Conservation (phyloP, 64 coral and sea anemone genomes). For the Exaiptasia diaphana region DNA sequence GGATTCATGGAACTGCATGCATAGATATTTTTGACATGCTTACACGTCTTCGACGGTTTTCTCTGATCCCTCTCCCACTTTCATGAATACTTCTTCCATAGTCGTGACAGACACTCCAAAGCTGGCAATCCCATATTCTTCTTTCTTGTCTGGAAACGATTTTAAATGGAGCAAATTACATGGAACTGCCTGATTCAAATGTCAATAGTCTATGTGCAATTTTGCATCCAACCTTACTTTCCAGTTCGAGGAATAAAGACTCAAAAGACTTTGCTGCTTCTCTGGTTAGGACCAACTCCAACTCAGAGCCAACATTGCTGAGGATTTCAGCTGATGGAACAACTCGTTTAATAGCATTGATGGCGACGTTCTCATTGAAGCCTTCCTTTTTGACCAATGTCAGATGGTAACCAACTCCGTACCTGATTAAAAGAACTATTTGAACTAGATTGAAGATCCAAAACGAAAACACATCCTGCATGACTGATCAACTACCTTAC, state of each 20-base stretch:
- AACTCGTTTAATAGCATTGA: conserved; percentile 55
- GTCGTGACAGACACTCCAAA: conserved; percentile 95
- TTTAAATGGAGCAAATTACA: no score
- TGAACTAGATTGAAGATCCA: no score
- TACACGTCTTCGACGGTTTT: conserved; percentile 92
- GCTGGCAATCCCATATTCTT: conserved; percentile 79
- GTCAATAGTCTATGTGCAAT: no score
- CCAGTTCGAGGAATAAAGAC: conserved; percentile 72
- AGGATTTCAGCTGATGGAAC: conserved; percentile 76
- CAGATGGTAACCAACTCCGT: conserved; percentile 84
- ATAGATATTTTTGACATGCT: no score
- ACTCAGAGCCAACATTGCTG: conserved; percentile 90
- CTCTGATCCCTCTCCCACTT: conserved; percentile 90
- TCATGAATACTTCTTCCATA: conserved; percentile 97
- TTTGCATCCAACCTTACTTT: conserved; percentile 52
- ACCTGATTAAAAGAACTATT: no score
- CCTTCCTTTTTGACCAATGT: conserved; percentile 77
- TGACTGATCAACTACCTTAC: no score
- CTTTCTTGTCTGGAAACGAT: conserved; percentile 61
- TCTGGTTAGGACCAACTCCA: conserved; percentile 80
- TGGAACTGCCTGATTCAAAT: no score
- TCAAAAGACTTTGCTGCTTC: conserved; percentile 69
- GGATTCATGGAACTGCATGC: no score
- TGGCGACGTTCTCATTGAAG: conserved; percentile 59
- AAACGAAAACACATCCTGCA: no score